Percentiles rank a stretch among this genome's conserved stretches.
phyloP scores from a whole-genome alignment of 2,797 vertebrate species.

The Argyrosomus regius region DNA sequence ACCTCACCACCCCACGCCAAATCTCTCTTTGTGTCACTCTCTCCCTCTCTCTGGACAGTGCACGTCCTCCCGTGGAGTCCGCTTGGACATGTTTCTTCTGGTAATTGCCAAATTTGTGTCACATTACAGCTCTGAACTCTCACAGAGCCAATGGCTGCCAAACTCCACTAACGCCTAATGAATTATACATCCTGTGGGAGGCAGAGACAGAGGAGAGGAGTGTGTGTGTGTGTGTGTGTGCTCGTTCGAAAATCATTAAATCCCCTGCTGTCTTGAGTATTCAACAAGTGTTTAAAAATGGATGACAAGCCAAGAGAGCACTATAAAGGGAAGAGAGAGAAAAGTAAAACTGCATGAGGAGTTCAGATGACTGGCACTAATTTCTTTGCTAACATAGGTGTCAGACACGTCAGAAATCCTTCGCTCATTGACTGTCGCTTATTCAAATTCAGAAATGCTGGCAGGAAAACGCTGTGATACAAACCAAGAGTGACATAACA shows the following conservation, averaged over 20 bases:
- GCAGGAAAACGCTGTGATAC: slow-evolving; percentile 33
- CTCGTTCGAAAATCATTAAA: slow-evolving; percentile 56
- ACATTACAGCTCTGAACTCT: slow-evolving; percentile 68
- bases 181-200: slow-evolving; percentile 72
- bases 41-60: slow-evolving; percentile 38
- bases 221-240: slow-evolving; percentile 13
- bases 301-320: slow-evolving; percentile 44
- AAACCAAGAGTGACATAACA: slow-evolving; percentile 49
- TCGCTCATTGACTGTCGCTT: slow-evolving; percentile 23
- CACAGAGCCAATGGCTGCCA: slow-evolving; percentile 62
- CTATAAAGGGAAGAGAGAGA: slow-evolving; percentile 14
- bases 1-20: not conserved
- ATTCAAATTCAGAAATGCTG: slow-evolving; percentile 60
- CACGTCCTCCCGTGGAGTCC: slow-evolving; percentile 21
- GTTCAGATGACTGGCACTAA: slow-evolving; percentile 43
- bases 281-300: slow-evolving; percentile 67
- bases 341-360: slow-evolving; percentile 22
- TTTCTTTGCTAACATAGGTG: slow-evolving; percentile 38
- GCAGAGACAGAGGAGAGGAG: slow-evolving; percentile 23
- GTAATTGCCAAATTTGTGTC: slow-evolving; percentile 74
- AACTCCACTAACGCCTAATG: slow-evolving; percentile 68
- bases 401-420: slow-evolving; percentile 42
- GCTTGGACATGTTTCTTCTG: slow-evolving; percentile 52
- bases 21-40: slow-evolving; percentile 4
- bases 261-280: slow-evolving; percentile 40